Evolutionary conservation across 2,113 vertebrate genomes (phyloP), one percentile per base, ranked within the genome.

Genomic region (Ctenomys sociabilis): DNA sequence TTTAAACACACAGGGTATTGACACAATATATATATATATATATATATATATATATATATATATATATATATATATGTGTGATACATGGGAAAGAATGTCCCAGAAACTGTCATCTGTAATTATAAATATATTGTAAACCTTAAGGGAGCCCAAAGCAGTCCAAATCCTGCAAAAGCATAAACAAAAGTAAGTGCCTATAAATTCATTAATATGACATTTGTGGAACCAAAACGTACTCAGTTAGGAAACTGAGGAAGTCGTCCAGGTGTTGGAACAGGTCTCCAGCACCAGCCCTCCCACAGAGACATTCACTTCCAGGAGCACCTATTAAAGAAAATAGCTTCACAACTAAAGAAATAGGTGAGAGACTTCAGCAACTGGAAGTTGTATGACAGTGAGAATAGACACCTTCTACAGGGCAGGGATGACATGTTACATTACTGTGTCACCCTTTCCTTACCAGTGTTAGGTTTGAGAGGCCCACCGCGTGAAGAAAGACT

Each of bases 371-470:
- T 35, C 2, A 70, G 45, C 10, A 57, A 14, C 22, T 19, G 4
- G 7, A 16, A 57, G 3, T 32, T 59, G 22, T 45, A 43, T 1
- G 90, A 17, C 61, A 59, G 11, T 43, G 49, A 68, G 88, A 84
- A 84, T 84, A 73, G 64, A 21, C 7, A 21, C 30, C 35, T 4
- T n/a, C 45, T 28, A 40, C 30, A 59, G 7, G 0, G 7, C 4
- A 22, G 10, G 16, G 40, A 3, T 30, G 35, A 4, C 11, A 2
- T 16, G 28, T 30, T 0, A 85, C 7, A 78, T 43, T 68, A 57
- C n/a, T 66, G 5, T 32, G 24, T 13, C 32, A 49, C 12, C 14
- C 0, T 7, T 49, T 1, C 64, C 16, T 5, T 3, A n/a, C n/a
- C n/a, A n/a, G n/a, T n/a, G n/a, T n/a, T n/a, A n/a, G n/a, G n/a